Evolutionary conservation across 2,113 vertebrate genomes (phyloP).

Genomic region (Cettia cetti): DNA sequence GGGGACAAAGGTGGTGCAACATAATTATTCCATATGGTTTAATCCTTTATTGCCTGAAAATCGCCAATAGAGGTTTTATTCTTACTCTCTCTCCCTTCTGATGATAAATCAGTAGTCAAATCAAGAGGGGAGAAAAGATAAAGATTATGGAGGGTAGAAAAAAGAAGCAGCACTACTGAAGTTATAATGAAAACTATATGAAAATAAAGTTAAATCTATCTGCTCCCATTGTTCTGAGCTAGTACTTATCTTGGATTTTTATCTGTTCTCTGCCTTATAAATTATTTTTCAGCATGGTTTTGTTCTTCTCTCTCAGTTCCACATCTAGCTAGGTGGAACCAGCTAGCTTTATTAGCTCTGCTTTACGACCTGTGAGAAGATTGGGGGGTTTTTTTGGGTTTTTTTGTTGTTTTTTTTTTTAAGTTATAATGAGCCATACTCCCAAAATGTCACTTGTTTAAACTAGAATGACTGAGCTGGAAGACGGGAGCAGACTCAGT

Average conservation of each 20-base stretch:
- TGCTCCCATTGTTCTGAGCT: background rate
- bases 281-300: background rate
- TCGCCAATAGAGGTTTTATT: background rate
- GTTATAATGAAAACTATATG: background rate
- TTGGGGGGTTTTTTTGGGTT: background rate
- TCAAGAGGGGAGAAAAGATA: background rate
- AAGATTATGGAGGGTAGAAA: background rate
- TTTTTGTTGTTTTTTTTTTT: too few relatives aligned
- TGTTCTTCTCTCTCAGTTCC: background rate
- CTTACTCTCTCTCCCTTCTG: background rate
- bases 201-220: background rate
- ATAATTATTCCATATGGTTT: background rate
- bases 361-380: background rate
- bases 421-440: background rate
- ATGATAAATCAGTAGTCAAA: background rate
- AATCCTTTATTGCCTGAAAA: background rate
- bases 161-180: background rate
- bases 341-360: background rate
- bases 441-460: background rate
- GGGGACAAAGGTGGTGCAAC: background rate
- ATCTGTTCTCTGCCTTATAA: background rate
- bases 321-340: background rate
- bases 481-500: background rate
- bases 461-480: background rate
- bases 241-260: background rate